Evolutionary conservation across 2,888 invertebrate species (phyloP).

Genomic region (Spilosoma lubricipeda): DNA sequence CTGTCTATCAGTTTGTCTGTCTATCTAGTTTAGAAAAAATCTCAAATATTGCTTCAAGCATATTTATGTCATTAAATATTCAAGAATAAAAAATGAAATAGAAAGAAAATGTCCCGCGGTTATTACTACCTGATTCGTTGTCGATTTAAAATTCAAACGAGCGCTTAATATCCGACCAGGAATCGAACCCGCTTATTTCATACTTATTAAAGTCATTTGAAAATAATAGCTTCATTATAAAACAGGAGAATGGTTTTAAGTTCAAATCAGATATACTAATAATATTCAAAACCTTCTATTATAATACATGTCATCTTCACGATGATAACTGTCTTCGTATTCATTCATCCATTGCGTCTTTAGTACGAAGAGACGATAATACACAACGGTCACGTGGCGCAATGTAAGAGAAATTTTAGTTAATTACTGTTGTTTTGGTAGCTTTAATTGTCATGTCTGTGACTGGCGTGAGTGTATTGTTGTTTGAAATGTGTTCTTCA

Average conservation of each 20-base stretch:
- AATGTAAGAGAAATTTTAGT: conserved; percentile 28
- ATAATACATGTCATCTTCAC: conserved; percentile 47
- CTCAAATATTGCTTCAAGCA: neutral
- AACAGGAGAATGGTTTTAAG: neutral
- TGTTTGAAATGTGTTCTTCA: conserved; percentile 40
- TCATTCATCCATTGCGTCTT: conserved; percentile 37
- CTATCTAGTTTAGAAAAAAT: no score
- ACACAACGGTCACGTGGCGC: conserved; percentile 31
- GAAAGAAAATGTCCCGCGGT: neutral
- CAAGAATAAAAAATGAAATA: no score
- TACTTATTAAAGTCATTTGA: neutral
- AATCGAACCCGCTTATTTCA: neutral
- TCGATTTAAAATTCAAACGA: neutral
- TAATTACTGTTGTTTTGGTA: conserved; percentile 18
- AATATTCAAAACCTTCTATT: conserved; percentile 26
- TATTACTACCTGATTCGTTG: neutral
- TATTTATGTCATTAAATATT: neutral
- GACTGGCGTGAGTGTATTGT: conserved; percentile 46
- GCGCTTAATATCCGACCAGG: neutral
- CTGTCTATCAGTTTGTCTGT: no score
- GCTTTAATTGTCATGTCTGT: conserved; percentile 24
- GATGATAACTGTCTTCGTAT: conserved; percentile 27
- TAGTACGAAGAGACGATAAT: conserved; percentile 14
- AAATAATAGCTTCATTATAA: neutral
- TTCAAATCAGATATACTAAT: conserved; percentile 23